Conservation (phyloP, 2,888 invertebrate genomes). For the Leptinotarsa tumamoca region DNA sequence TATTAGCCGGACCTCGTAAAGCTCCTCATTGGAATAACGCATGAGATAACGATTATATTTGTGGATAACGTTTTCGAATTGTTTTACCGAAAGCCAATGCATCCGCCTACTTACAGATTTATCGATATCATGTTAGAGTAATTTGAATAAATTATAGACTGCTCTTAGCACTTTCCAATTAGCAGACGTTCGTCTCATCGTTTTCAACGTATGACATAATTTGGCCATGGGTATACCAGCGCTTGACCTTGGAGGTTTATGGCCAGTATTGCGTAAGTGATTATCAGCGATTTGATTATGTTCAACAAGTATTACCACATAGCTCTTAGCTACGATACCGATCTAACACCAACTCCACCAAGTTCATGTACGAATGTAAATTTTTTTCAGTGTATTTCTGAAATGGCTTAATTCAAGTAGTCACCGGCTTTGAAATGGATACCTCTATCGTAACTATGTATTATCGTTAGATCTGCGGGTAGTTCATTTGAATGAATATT, state of each 20-base stretch:
- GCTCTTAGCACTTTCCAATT: conserved; percentile 15
- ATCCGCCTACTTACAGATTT: conserved; percentile 9
- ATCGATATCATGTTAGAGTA: conserved; percentile 14
- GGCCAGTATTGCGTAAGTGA: conserved; percentile 10
- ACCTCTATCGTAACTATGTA: no score
- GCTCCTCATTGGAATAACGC: background rate
- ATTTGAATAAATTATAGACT: conserved; percentile 10
- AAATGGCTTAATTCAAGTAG: background rate
- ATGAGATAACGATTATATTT: conserved; percentile 19
- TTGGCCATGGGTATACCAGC: conserved; percentile 13
- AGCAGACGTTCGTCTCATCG: background rate
- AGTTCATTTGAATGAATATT: no score
- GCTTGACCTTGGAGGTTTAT: conserved; percentile 12
- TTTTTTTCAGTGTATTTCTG: background rate
- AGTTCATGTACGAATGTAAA: background rate
- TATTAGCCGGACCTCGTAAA: background rate
- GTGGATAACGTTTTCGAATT: background rate
- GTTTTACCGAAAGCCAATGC: conserved; percentile 14
- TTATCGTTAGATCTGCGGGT: no score
- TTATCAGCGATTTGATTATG: conserved; percentile 2
- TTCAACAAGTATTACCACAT: background rate
- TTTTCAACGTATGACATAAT: conserved; percentile 17
- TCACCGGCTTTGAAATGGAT: background rate
- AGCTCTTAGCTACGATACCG: background rate
- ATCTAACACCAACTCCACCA: background rate